phyloP scores from a whole-genome alignment of 2,888 invertebrate species.

The Mesorhabditis spiculigera region DNA sequence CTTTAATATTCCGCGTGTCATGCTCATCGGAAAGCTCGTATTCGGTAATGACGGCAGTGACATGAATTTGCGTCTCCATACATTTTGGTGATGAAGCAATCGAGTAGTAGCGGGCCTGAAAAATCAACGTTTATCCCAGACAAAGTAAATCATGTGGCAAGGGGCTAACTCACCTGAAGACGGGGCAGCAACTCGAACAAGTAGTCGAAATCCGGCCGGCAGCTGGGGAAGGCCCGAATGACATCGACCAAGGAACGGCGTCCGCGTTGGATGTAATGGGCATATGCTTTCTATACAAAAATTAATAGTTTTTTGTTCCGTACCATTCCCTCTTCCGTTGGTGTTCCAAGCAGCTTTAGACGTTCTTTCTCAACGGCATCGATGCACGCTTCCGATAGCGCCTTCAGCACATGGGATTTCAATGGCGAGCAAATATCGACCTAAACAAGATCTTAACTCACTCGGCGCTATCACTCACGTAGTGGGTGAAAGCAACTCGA shows the following conservation, averaged over 20 bases:
- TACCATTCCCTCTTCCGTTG: constrained; percentile 80
- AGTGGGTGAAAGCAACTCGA: constrained; percentile 87
- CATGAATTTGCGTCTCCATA: constrained; percentile 80
- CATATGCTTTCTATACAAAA: constrained; percentile 69
- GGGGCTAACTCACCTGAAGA: constrained; percentile 67
- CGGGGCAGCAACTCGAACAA: constrained; percentile 90
- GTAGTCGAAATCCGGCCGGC: constrained; percentile 88
- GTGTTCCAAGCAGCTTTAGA: constrained; percentile 48
- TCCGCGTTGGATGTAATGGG: constrained; percentile 82
- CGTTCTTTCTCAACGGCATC: constrained; percentile 69
- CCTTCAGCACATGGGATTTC: constrained; percentile 86
- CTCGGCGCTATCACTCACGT: constrained; percentile 60
- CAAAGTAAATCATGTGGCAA: background rate
- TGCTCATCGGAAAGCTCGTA: constrained; percentile 73
- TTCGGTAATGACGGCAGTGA: constrained; percentile 92
- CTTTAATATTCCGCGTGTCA: constrained; percentile 74
- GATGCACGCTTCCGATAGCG: constrained; percentile 76
- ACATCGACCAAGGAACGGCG: constrained; percentile 90
- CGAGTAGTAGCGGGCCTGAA: constrained; percentile 79
- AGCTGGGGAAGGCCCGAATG: constrained; percentile 85
- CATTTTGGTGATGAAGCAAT: constrained; percentile 78
- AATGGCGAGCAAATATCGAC: constrained; percentile 90
- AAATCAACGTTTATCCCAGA: background rate
- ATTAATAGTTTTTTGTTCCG: background rate
- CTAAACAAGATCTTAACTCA: background rate